Evolutionary conservation across 2,797 vertebrate species (phyloP), one percentile per base, ranked within the genome.

Genomic region (Urophycis tenuis): DNA sequence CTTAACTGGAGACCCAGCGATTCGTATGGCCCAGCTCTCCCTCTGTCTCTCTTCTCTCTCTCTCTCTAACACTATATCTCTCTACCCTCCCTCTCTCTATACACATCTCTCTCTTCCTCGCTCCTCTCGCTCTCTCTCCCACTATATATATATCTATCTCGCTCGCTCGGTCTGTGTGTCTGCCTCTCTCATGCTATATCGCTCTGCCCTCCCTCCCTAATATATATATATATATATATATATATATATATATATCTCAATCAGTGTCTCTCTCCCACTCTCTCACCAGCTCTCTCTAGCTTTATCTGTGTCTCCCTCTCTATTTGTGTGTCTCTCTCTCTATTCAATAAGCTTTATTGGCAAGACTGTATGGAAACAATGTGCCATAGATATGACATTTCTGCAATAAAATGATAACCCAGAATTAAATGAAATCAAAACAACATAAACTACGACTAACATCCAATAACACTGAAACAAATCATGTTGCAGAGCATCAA

Each of bases 171-270:
- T 78, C 4, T 64, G 19, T 74, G 22, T 31, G 8, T 60, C 31
- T 75, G 31, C 19, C 79, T 77, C 70, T 77, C 45, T 76, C 45
- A n/a, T n/a, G 73, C 33, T 72, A 1, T 72, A 0, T 71, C 70
- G 32, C 1, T 33, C 19, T 33, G 12, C 70, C 31, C 17, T 72
- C 49, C 33, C 69, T 69, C 30, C 71, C 76, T 78, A 14, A 17
- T 25, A 71, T 5, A n/a, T 73, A 2, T 79, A 29, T 35, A 17
- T 67, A 31, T 72, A 19, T 8, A 2, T 79, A 29, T 35, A 17
- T 67, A 31, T 72, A 19, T 73, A 2, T 79, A 29, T 35, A 17
- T 67, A 31, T 72, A 19, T 8, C 74, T 35, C 33, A 72, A 0
- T 25, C 76, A n/a, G n/a, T 78, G 14, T 32, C 30, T 76, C 33